Percentiles rank a stretch among this genome's conserved stretches.
These are phyloP conservation scores for Cebus imitator DNA, from an alignment of 2,113 vertebrate genomes.

Conservation along the genomic window DNA sequence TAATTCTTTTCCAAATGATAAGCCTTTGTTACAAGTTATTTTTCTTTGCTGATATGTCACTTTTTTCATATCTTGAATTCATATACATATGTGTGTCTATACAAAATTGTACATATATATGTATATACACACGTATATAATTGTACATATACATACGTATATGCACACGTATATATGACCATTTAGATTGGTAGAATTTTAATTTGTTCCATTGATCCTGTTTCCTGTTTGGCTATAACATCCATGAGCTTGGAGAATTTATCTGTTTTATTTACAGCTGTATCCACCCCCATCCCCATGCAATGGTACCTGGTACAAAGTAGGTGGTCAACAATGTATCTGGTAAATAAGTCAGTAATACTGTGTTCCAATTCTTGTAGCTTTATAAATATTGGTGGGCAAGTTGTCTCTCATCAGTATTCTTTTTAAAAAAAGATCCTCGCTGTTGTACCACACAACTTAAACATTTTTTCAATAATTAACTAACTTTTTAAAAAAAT, in stretches of 20 bases:
- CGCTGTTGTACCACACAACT: neutral
- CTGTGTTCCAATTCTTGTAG: neutral
- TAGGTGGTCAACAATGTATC: neutral
- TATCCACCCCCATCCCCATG: neutral
- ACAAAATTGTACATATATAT: no score
- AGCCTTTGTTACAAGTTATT: neutral
- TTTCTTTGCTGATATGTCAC: neutral
- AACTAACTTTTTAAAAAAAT: neutral
- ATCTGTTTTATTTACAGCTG: neutral
- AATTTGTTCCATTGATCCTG: neutral
- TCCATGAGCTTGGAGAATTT: neutral
- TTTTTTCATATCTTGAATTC: conserved; percentile 31
- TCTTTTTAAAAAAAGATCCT: neutral
- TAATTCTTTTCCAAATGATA: neutral
- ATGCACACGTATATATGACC: no score
- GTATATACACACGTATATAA: no score
- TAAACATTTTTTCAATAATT: neutral
- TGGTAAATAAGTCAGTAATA: neutral
- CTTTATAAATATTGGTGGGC: neutral
- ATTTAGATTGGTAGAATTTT: neutral
- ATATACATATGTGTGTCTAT: no score
- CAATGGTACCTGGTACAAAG: neutral
- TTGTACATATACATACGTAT: no score
- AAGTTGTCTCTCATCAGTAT: neutral
- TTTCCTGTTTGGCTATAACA: neutral